Evolutionary conservation across 1,140 invertebrate genomes (phyloP), one percentile per base, ranked within the genome.

Genomic region (Dolichoris vasculosae): DNA sequence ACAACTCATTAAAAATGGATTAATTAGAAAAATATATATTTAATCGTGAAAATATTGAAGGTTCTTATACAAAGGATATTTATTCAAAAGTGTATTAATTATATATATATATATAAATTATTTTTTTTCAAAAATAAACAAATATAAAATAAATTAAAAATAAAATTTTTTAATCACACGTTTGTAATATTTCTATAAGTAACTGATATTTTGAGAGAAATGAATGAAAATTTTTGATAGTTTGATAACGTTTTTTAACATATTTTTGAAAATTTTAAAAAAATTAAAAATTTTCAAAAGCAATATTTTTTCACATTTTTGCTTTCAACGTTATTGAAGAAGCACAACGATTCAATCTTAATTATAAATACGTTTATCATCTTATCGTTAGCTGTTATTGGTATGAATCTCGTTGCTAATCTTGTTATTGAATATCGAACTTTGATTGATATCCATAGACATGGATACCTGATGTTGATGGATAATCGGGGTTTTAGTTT

Each of bases 381-480:
- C 88, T 90, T 85, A 87, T 91, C 90, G 92, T 92, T 93, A 93
- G 91, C 93, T 93, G 82, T 93, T 92, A 69, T 90, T 92, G 69
- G 89, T 88, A 71, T 89, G 86, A 69, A 90, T 89, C 86, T 93
- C 92, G 63, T 89, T 91, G 40, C 88, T 79, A 71, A 87, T 46
- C 87, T 92, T 69, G 73, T 88, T 90, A 82, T 92, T 92, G 51
- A 91, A 88, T 32, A 91, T 87, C 7, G 90, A 89, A 26, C 88
- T 88, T 67, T 92, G 91, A 84, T 87, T 90, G 26, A 92, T 84
- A 63, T 92, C 90, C 8, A 90, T 89, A 0, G 81, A 38, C 35
- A 86, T 43, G 1, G 90, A 88, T 15, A 89, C 87, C 30, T 90
- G 89, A 46, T 93, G 90, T 78, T 88, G 91, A 84, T 93, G 92